phyloP scores from a whole-genome alignment of 2,797 vertebrate genomes.

The Pseudochromis fuscus region DNA sequence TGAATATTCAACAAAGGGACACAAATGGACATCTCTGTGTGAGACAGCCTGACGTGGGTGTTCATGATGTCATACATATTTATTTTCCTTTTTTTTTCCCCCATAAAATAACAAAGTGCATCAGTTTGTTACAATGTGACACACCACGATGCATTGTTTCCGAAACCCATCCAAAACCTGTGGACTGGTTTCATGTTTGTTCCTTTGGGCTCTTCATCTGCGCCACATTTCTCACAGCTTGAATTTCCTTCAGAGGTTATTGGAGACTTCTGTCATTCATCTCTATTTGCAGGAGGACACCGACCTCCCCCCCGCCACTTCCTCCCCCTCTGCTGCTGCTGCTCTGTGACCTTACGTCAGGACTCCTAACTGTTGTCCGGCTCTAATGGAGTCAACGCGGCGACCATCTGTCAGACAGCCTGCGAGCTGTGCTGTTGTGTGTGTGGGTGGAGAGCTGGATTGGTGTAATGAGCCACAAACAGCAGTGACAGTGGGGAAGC shows the following conservation, averaged over 20 bases:
- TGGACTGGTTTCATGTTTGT: no score
- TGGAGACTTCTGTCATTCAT: neutral
- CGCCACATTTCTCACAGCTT: neutral
- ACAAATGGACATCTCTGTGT: no score
- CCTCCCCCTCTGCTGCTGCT: neutral
- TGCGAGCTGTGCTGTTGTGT: conserved; percentile 19
- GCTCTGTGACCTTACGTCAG: conserved; percentile 19
- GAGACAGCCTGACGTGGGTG: no score
- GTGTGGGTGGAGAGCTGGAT: neutral
- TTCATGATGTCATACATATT: no score
- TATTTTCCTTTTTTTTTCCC: no score
- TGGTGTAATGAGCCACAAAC: conserved; percentile 50
- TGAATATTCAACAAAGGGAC: no score
- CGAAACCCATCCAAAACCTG: no score
- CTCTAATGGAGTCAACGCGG: conserved; percentile 32
- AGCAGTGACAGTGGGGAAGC: conserved; percentile 12
- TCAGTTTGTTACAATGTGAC: no score
- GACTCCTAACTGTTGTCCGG: conserved; percentile 7
- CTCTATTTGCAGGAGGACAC: neutral
- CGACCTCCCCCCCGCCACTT: neutral
- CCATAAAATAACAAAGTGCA: no score
- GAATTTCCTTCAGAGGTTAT: neutral
- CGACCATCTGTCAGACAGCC: conserved; percentile 44
- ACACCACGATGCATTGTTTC: no score
- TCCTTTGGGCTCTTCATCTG: no score